Base-by-base conservation (phyloP, 2,888 invertebrate species). In the Aspidiotus destructor region DNA sequence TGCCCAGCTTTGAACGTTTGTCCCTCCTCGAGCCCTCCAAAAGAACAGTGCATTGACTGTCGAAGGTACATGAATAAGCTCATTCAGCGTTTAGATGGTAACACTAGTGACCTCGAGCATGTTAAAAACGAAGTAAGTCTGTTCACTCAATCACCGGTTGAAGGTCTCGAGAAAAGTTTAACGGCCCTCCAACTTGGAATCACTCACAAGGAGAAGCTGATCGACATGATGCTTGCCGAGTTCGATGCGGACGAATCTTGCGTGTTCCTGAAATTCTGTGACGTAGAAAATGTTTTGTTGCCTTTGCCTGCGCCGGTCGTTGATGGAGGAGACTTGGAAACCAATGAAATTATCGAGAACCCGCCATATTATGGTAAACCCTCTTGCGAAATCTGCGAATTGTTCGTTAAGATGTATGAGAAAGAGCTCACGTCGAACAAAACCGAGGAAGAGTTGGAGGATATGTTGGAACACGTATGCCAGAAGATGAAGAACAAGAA, bases 401-500 rank as follows among this genome's bases (percentile, higher is more conserved):
- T 64, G 17, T 68, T 71, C 41, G 57, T 64, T 6, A 17, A 68
- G 53, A 54, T 70, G 10, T 70, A 69, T 41, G 68, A 57, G 41
- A 62, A 61, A 15, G 80, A 91, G 8, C 77, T 94, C 41, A 81
- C 89, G 42, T 87, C 92, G 15, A 92, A 93, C 76, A 91, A 92
- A 0, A 92, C 93, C 0, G 88, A 89, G 77, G 74, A 79, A 0
- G 90, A 93, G 78, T 92, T 93, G 78, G 83, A 87, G 77, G 80
- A 82, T 74, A 86, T 92, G 0, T 76, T 79, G 16, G 73, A 75
- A 55, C 78, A 91, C 70, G 79, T 92, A 7, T 92, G 92, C 80
- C 87, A 87, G 3, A 44, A 65, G 8, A n/a, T 58, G 16, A 58
- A n/a, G n/a, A 57, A 65, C 40, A 15, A 41, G 13, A 48, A 65